These are phyloP conservation scores for Hydrozoanthus tunicans DNA, from an alignment of 64 coral and sea anemone genomes.

Conservation along the genomic window DNA sequence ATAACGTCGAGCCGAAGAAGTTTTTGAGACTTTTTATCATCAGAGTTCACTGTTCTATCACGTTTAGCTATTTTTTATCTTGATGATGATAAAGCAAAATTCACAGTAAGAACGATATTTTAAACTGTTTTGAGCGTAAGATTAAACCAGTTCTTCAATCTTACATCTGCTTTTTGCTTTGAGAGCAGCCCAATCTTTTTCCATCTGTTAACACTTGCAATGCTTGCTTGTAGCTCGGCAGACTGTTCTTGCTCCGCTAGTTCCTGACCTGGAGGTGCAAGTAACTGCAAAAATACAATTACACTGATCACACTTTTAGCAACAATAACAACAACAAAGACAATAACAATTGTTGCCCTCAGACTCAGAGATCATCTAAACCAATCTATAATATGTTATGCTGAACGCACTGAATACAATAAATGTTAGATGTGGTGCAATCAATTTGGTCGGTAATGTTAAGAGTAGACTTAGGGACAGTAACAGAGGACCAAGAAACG, in stretches of 20 bases:
- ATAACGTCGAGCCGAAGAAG: too few relatives aligned
- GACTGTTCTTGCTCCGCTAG: conserved; percentile 65
- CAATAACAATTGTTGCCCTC: too few relatives aligned
- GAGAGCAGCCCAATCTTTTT: conserved; percentile 78
- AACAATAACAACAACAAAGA: too few relatives aligned
- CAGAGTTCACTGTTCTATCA: too few relatives aligned
- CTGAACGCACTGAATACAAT: not conserved
- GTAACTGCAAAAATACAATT: conserved; percentile 1
- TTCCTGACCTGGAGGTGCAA: conserved; percentile 41
- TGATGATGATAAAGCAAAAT: too few relatives aligned
- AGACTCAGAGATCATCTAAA: too few relatives aligned
- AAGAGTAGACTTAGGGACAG: not conserved
- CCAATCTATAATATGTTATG: not conserved
- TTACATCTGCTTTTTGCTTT: conserved; percentile 73
- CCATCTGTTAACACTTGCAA: conserved; percentile 91
- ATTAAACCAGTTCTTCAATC: not conserved
- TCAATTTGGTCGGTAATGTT: not conserved
- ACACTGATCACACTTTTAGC: too few relatives aligned
- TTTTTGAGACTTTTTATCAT: too few relatives aligned
- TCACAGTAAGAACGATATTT: too few relatives aligned
- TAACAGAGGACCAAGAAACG: not conserved
- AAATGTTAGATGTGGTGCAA: not conserved
- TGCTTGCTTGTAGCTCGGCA: conserved; percentile 75
- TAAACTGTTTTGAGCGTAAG: too few relatives aligned
- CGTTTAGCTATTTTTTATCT: too few relatives aligned